Conservation (phyloP, 2,113 vertebrate genomes). For the Onychostoma macrolepis region DNA sequence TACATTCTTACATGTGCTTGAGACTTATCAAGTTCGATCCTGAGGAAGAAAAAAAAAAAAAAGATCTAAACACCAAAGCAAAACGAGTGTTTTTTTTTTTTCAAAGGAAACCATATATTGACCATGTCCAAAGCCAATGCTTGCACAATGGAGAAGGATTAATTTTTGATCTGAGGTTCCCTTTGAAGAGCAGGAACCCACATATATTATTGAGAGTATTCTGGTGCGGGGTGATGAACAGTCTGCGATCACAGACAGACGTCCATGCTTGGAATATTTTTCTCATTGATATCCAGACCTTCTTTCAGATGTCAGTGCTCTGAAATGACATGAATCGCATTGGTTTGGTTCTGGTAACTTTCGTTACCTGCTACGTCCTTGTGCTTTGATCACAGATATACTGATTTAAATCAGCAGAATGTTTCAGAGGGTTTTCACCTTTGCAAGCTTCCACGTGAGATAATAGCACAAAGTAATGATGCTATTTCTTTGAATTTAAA, state of each 20-base stretch:
- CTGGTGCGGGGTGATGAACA: constrained; percentile 19
- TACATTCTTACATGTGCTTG: too few species aligned
- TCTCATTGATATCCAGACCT: not conserved
- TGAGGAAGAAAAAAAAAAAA: not conserved
- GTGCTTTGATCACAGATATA: constrained; percentile 19
- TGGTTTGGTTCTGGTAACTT: constrained; percentile 10
- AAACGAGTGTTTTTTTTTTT: not conserved
- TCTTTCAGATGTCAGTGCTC: not conserved
- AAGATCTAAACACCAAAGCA: not conserved
- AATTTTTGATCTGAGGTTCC: constrained; percentile 41
- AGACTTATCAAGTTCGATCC: constrained; percentile 3
- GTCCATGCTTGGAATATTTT: constrained; percentile 16
- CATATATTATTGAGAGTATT: constrained; percentile 43
- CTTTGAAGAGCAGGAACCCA: constrained; percentile 48
- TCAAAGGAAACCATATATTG: not conserved
- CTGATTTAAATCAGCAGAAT: not conserved
- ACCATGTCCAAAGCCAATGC: not conserved
- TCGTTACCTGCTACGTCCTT: not conserved
- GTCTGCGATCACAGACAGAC: constrained; percentile 36
- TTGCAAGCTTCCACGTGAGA: not conserved
- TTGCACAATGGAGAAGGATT: constrained; percentile 26
- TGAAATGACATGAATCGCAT: not conserved
- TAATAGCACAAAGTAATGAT: constrained; percentile 22
- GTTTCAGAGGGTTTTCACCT: constrained; percentile 24
- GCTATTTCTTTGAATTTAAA: constrained; percentile 15